phyloP scores from a whole-genome alignment of 2,797 vertebrate species.

The Triplophysa bombifrons region DNA sequence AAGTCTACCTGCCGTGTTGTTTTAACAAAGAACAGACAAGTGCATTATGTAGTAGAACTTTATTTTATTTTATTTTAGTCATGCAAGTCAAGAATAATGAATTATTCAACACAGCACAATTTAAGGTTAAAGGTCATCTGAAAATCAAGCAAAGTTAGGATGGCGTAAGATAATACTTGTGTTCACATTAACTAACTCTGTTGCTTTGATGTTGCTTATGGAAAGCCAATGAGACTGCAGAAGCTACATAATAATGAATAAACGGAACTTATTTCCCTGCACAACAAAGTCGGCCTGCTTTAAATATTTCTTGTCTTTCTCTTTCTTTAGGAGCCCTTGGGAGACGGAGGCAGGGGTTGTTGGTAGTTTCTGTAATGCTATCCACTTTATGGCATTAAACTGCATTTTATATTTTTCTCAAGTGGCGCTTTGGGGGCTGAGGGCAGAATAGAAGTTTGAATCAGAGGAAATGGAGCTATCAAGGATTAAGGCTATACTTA shows the following conservation, averaged over 20 bases:
- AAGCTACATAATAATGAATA: constrained; percentile 29
- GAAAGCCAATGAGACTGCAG: constrained; percentile 36
- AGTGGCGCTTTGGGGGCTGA: constrained; percentile 56
- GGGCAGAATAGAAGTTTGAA: constrained; percentile 20
- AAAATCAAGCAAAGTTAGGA: background rate
- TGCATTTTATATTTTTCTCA: constrained; percentile 64
- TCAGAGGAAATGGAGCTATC: constrained; percentile 26
- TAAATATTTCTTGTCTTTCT: constrained; percentile 26
- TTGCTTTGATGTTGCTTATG: constrained; percentile 10
- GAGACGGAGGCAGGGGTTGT: constrained; percentile 4
- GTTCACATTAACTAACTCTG: background rate
- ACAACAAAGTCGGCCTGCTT: constrained; percentile 6
- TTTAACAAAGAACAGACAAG: background rate
- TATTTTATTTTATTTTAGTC: background rate
- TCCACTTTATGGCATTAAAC: constrained; percentile 68
- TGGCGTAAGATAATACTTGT: background rate
- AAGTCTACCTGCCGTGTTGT: background rate
- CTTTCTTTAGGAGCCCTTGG: constrained; percentile 19
- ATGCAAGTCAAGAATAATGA: background rate
- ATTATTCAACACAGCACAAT: background rate
- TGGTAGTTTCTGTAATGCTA: constrained; percentile 64
- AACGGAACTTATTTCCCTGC: constrained; percentile 14
- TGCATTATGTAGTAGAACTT: background rate
- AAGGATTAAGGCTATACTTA: constrained; percentile 7
- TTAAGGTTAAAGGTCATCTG: constrained; percentile 13